Conservation (phyloP, 2,113 vertebrate genomes). For the Clarias gariepinus region DNA sequence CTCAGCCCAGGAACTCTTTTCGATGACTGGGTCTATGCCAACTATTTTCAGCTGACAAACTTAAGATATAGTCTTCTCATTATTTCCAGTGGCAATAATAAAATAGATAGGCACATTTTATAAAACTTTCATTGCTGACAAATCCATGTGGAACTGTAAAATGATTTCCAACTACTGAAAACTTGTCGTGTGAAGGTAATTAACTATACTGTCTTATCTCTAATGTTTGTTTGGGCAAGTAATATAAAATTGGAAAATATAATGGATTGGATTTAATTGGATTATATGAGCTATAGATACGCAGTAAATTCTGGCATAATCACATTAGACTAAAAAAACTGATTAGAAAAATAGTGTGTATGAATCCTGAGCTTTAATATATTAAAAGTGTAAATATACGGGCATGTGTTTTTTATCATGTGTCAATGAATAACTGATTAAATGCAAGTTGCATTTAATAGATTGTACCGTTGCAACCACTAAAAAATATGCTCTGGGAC, state of each 20-base stretch:
- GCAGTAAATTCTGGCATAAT: background rate
- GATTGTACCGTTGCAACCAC: background rate
- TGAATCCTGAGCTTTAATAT: background rate
- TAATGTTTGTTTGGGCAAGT: background rate
- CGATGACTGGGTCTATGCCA: background rate
- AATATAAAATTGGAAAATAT: background rate
- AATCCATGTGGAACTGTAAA: background rate
- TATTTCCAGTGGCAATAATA: background rate
- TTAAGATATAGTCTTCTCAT: background rate
- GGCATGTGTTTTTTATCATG: background rate
- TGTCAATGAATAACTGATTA: background rate
- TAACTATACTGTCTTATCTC: background rate
- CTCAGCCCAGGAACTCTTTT: background rate
- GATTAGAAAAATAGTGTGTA: background rate
- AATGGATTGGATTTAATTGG: background rate
- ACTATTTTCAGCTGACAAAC: background rate
- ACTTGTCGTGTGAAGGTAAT: background rate
- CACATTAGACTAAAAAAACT: background rate
- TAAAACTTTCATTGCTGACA: background rate
- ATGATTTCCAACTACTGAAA: background rate
- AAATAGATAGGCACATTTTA: background rate
- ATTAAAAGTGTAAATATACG: background rate
- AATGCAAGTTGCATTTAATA: background rate
- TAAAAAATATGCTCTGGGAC: background rate
- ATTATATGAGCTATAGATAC: background rate